These are phyloP conservation scores for Chunga burmeisteri DNA, from an alignment of 2,113 vertebrate species.

Conservation along the genomic window DNA sequence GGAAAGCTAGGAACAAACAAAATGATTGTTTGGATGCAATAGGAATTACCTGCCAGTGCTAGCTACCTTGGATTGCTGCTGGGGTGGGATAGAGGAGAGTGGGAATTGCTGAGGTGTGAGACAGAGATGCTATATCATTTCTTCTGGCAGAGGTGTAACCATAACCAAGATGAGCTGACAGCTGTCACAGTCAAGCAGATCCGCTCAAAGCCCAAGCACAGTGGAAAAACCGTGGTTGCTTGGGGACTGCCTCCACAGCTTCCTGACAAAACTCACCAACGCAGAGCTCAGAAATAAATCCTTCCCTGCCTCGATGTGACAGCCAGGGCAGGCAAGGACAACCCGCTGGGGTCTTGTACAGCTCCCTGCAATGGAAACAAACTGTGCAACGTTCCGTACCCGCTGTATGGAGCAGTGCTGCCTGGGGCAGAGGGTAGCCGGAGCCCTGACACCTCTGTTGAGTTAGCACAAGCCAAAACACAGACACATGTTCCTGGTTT, in stretches of 20 bases:
- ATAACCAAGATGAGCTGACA: background rate
- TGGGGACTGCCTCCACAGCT: background rate
- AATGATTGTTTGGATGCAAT: background rate
- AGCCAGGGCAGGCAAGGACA: background rate
- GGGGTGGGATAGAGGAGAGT: background rate
- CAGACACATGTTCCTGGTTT: background rate
- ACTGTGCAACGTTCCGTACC: background rate
- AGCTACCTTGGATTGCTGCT: background rate
- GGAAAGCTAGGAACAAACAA: conserved; percentile 75
- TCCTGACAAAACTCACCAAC: background rate
- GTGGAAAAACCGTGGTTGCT: background rate
- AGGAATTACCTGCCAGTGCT: background rate
- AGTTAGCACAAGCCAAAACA: background rate
- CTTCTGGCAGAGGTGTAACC: background rate
- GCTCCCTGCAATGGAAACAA: background rate
- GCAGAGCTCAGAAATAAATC: background rate
- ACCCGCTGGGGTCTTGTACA: background rate
- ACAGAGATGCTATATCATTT: background rate
- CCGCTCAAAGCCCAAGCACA: background rate
- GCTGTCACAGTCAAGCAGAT: background rate
- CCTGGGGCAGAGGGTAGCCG: background rate
- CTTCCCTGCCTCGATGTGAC: background rate
- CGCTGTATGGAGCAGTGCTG: background rate
- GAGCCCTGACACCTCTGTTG: background rate
- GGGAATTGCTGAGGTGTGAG: background rate